Conservation (phyloP, 2,888 invertebrate species). For the Drosophila affinis region DNA sequence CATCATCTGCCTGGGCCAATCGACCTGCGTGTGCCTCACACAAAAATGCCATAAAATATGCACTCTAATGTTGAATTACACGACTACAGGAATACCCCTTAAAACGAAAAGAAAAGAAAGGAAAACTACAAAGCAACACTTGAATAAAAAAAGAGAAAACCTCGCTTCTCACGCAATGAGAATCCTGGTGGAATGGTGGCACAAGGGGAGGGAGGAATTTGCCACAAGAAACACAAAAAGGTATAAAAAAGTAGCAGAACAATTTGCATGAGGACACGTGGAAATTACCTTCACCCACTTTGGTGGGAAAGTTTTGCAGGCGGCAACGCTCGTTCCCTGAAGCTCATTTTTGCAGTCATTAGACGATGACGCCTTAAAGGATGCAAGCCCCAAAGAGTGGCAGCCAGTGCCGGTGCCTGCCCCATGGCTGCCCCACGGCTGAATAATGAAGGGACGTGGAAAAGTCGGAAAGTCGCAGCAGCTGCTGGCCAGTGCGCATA, state of each 20-base stretch:
- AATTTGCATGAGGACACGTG: conserved; percentile 68
- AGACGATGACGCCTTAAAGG: conserved; percentile 63
- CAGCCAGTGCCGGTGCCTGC: conserved; percentile 5
- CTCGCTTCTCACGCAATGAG: conserved; percentile 13
- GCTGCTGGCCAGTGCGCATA: conserved; percentile 53
- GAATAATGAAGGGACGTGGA: conserved; percentile 19
- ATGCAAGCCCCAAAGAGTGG: conserved; percentile 42
- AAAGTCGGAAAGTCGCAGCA: conserved; percentile 48
- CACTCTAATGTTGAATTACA: conserved; percentile 21
- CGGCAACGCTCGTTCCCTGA: conserved; percentile 36
- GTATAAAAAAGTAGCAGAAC: conserved; percentile 40
- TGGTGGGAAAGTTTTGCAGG: conserved; percentile 42
- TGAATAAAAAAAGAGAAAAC: background rate
- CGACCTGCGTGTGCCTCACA: conserved; percentile 35
- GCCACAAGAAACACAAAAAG: background rate
- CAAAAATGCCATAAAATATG: conserved; percentile 37
- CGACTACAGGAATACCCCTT: conserved; percentile 30
- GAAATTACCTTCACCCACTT: conserved; percentile 68
- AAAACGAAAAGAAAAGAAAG: background rate
- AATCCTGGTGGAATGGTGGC: no score
- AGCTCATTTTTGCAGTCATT: conserved; percentile 72
- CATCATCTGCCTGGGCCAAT: conserved; percentile 30
- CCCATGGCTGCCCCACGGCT: conserved; percentile 1
- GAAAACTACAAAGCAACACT: conserved; percentile 8
- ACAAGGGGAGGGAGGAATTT: background rate